Base-by-base conservation (phyloP, 2,113 vertebrate genomes). In the Puntigrus tetrazona region DNA sequence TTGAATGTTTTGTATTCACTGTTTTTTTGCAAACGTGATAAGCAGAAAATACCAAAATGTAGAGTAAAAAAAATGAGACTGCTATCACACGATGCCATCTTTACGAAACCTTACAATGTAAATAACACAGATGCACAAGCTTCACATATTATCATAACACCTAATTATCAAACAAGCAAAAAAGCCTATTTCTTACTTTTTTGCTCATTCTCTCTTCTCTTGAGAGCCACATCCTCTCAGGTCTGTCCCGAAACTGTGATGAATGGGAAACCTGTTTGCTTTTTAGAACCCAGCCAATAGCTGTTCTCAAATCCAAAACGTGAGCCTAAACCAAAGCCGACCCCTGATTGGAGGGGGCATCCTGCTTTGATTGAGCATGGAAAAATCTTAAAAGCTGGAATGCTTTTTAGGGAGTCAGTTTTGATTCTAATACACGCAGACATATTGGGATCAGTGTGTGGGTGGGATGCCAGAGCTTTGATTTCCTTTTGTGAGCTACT, bases 231-330 rank as follows among this genome's bases (percentile, higher is more conserved):
- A 0, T 77, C 20, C 20, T 31, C 31, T 59, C 34, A 36, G 29
- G 10, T 38, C 18, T 57, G 47, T 78, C 7, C 76, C 87, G 87
- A 27, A 81, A 86, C 8, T 20, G 67, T n/a, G 29, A 87, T 84
- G 67, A 90, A 89, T 85, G 81, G 45, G 43, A 45, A 65, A 36
- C 20, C 31, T 31, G 52, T 77, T 88, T 90, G 57, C 29, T 72
- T 88, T 92, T 90, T 91, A 87, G 86, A 89, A 86, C 82, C 11
- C 57, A 72, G 34, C 41, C 72, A 84, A 61, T 55, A 85, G 81
- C 81, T 76, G 9, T 43, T 22, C 84, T 47, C 29, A 73, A 84
- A 73, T 52, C 65, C 16, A 47, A 67, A 79, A 20, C 65, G 59
- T 65, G 47, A 74, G 41, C 27, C 27, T 69, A 50, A 82, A 50